Base-by-base conservation (phyloP, 2,113 vertebrate species). In the Brienomyrus longianalis region DNA sequence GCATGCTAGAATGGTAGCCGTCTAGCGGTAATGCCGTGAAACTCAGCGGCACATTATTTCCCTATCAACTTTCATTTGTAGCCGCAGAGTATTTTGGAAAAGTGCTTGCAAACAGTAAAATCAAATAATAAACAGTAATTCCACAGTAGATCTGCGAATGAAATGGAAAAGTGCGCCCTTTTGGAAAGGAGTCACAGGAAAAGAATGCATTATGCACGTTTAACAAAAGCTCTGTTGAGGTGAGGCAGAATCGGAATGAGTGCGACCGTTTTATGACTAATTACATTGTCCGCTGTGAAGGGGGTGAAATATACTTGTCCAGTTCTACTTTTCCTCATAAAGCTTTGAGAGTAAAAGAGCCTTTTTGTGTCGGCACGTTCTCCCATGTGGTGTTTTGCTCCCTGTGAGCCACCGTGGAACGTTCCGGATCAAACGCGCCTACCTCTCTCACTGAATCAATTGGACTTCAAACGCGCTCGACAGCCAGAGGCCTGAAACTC, bases 381-480 rank as follows among this genome's bases (percentile, higher is more conserved):
- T 52, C 85, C 85, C 48, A 17, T 52, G 48, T 86, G n/a, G n/a
- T 35, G n/a, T 54, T 54, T 5, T 54, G 15, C 48, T 51, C 85
- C 27, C 85, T 31, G 48, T 50, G 50, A 35, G 48, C 85, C n/a
- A 48, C 50, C 31, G 5, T 48, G 85, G 85, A 52, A 48, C 43
- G 50, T 54, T 54, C 50, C 23, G 23, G 85, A 86, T 86, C 85
- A 86, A 86, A 86, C 50, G 50, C 85, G 45, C 47, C 85, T 52
- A 52, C 47, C 85, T 86, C 85, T 86, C 13, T 52, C 50, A 31
- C 50, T 51, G 85, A 86, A 86, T 86, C 85, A 86, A 52, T 52
- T 86, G 47, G 50, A 86, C 85, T 86, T 86, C 85, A 86, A 86
- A 86, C 13, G 3, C 48, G 10, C 50, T 52, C 7, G 50, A 86